These are phyloP conservation scores for Protobothrops mucrosquamatus DNA, from an alignment of 2,113 vertebrate species.

Conservation along the genomic window DNA sequence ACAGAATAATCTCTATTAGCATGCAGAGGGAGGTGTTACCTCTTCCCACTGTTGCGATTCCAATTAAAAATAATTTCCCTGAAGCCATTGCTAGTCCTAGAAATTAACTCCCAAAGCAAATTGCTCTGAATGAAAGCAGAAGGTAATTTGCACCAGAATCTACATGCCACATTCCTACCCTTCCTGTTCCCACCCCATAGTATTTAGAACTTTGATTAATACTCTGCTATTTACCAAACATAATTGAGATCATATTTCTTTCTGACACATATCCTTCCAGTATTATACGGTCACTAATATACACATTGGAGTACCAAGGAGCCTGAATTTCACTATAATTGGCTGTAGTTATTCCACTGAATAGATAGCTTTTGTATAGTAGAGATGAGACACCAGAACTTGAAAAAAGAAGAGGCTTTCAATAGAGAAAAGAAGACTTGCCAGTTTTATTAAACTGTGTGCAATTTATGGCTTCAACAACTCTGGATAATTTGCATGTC, in stretches of 20 bases:
- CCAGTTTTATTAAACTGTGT: slow-evolving; percentile 52
- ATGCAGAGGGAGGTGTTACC: not conserved
- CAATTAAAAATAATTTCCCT: not conserved
- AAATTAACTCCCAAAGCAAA: not conserved
- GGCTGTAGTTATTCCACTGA: slow-evolving; percentile 28
- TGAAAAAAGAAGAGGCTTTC: slow-evolving; percentile 51
- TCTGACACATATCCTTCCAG: not conserved
- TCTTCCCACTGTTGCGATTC: not conserved
- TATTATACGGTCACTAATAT: not conserved
- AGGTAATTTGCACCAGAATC: not conserved
- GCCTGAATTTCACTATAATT: not conserved
- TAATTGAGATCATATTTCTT: not conserved
- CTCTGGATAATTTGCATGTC: slow-evolving; percentile 60
- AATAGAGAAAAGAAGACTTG: slow-evolving; percentile 57
- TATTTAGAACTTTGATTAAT: not conserved
- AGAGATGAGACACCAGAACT: slow-evolving; percentile 13
- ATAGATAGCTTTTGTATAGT: slow-evolving; percentile 31
- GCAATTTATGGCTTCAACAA: slow-evolving; percentile 51
- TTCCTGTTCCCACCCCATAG: not conserved
- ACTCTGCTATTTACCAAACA: not conserved
- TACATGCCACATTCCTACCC: not conserved
- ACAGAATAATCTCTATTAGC: not conserved
- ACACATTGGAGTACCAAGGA: not conserved
- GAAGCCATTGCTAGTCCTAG: not conserved
- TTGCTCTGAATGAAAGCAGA: not conserved